These are phyloP conservation scores for Myotis yumanensis DNA, from an alignment of 2,113 vertebrate genomes.

Conservation along the genomic window DNA sequence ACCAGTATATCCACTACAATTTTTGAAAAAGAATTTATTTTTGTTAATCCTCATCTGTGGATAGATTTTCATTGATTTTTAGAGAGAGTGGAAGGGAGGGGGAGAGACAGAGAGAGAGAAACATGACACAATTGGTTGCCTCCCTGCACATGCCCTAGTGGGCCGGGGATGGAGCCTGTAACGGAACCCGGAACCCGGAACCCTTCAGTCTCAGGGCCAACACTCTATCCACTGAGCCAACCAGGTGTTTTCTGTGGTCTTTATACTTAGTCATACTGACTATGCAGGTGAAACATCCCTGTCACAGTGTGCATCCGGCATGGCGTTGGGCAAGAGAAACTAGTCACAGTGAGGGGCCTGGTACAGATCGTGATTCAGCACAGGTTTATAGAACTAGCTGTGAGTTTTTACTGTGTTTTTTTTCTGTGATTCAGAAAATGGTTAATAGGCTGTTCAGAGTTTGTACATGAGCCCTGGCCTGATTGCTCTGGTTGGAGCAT, in stretches of 20 bases:
- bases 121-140: too few relatives aligned
- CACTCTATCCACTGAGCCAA: too few relatives aligned
- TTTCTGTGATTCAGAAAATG: not conserved
- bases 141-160: too few relatives aligned
- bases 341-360: too few relatives aligned
- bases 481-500: too few relatives aligned
- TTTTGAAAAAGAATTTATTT: not conserved
- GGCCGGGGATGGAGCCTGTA: too few relatives aligned
- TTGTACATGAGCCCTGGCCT: not conserved
- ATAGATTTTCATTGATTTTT: too few relatives aligned
- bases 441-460: not conserved
- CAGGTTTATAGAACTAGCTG: not conserved
- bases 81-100: too few relatives aligned
- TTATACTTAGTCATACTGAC: not conserved
- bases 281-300: not conserved
- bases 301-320: accelerated
- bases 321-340: not conserved
- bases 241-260: not conserved
- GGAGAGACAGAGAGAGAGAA: too few relatives aligned
- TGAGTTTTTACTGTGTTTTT: not conserved
- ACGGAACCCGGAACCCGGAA: too few relatives aligned
- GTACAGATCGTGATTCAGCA: not conserved
- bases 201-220: too few relatives aligned
- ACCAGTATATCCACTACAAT: not conserved
- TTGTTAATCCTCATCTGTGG: too few relatives aligned